Base-by-base conservation (phyloP, 2,797 vertebrate genomes). In the Atherinosoma microstoma region DNA sequence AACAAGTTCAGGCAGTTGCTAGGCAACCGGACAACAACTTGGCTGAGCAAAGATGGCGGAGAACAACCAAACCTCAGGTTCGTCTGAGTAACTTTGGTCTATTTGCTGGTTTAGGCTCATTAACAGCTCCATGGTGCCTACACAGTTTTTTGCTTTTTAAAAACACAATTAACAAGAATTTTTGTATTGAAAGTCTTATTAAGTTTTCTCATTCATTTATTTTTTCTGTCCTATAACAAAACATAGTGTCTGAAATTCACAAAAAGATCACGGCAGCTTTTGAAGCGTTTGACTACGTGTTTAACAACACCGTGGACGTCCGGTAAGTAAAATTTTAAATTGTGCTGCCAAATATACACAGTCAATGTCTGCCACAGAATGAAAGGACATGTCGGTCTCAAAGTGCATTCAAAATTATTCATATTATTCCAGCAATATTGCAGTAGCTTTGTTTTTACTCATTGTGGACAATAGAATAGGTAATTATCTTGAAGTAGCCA, bases 231-330 rank as follows among this genome's bases (percentile, higher is more conserved):
- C 84, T 93, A 88, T 58, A 87, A 97, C 97, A 95, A 62, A 3
- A 1, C 0, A 0, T 57, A 3, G 51, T 93, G 77, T 84, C 92
- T 74, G 94, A 95, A 12, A 69, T 94, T 49, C 93, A 97, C 38
- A 96, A 92, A 89, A 97, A 90, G 89, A 95, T 98, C 79, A 94
- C 34, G 67, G 91, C 94, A 3, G 96, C 97, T 30, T 99, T 99
- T 93, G 92, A 96, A 59, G 92, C 95, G 3, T 99, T 99, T 94
- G 98, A 98, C 91, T 93, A 94, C 18, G 92, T 96, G 64, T 74
- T 70, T 0, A 96, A 95, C 91, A 94, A 95, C 86, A 97, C 95
- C 15, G 97, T 97, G 87, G 96, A 98, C 86, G 95, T 96, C 84
- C 94, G 97, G 98, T 99, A 91, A 94, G 94, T 45, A 53, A 36